A percentile compares a stretch with the other conserved stretches of the same genome.
Conservation (phyloP, 2,888 invertebrate species). For the Gastrophysa polygoni region DNA sequence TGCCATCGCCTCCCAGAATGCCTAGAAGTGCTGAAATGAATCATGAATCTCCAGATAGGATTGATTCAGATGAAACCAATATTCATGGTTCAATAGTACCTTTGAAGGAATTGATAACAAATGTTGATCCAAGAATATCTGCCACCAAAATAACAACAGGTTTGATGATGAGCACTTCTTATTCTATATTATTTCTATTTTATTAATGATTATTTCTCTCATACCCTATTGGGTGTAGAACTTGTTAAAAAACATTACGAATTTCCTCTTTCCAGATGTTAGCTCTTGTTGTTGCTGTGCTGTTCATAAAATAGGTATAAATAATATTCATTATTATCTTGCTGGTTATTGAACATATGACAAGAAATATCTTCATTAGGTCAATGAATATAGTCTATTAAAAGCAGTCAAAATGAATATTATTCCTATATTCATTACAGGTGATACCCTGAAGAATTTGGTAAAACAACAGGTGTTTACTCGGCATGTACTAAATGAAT, state of each 20-base stretch:
- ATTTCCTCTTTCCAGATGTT: constrained; percentile 1
- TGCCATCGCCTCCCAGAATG: constrained; percentile 4
- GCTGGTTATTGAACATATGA: background rate
- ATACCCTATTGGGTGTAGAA: background rate
- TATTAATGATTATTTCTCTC: background rate
- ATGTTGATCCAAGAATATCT: background rate
- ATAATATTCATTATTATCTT: background rate
- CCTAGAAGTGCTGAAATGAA: background rate
- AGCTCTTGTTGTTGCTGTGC: constrained; percentile 10
- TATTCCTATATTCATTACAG: background rate
- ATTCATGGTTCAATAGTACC: background rate
- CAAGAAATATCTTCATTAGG: background rate
- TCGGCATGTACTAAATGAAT: background rate
- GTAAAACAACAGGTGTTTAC: constrained; percentile 8
- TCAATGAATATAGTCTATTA: background rate
- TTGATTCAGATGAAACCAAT: background rate
- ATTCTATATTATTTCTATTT: background rate
- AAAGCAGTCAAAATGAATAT: background rate
- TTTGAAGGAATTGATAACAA: background rate
- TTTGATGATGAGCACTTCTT: background rate
- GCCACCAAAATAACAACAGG: background rate
- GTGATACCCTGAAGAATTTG: constrained; percentile 7
- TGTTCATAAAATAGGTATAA: constrained; percentile 9
- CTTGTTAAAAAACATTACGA: background rate
- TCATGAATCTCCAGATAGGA: no score